A percentile compares a stretch with the other conserved stretches of the same genome.
These are phyloP conservation scores for Acanthosepion pharaonis DNA, from an alignment of 2,888 invertebrate species.

Conservation along the genomic window DNA sequence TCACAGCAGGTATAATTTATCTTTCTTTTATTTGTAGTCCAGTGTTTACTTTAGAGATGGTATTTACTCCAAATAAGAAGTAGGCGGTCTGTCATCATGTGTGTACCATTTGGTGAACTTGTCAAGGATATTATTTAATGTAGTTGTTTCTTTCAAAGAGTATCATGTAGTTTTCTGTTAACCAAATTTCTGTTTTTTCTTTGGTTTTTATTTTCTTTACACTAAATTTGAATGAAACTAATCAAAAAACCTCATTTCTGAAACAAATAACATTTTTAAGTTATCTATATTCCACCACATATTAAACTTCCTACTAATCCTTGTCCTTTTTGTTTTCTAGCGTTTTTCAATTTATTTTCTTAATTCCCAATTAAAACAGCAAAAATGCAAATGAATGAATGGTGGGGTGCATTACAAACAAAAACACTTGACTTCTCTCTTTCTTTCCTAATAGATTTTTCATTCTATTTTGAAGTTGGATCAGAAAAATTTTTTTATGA, in stretches of 20 bases:
- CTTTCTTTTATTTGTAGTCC: background rate
- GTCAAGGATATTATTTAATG: background rate
- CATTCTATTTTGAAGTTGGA: constrained; percentile 45
- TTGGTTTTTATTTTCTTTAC: background rate
- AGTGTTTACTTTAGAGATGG: background rate
- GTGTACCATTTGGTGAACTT: background rate
- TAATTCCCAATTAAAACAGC: too few relatives aligned
- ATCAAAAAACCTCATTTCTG: background rate
- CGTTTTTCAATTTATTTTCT: background rate
- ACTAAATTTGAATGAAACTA: background rate
- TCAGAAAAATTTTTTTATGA: constrained; percentile 44
- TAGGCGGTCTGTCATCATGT: background rate
- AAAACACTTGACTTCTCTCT: background rate
- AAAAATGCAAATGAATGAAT: background rate
- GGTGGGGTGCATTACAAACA: background rate
- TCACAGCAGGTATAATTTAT: constrained; percentile 40
- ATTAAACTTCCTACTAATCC: background rate
- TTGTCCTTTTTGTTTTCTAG: background rate
- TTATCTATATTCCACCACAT: background rate
- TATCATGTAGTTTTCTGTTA: background rate
- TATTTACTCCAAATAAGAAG: background rate
- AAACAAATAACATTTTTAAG: background rate
- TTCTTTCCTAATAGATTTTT: constrained; percentile 25
- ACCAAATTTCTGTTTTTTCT: background rate
- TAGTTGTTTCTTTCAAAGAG: background rate